Percentiles rank a stretch among this genome's conserved stretches.
These are phyloP conservation scores for Itoplectis maculator DNA, from an alignment of 2,888 invertebrate species.

Conservation along the genomic window DNA sequence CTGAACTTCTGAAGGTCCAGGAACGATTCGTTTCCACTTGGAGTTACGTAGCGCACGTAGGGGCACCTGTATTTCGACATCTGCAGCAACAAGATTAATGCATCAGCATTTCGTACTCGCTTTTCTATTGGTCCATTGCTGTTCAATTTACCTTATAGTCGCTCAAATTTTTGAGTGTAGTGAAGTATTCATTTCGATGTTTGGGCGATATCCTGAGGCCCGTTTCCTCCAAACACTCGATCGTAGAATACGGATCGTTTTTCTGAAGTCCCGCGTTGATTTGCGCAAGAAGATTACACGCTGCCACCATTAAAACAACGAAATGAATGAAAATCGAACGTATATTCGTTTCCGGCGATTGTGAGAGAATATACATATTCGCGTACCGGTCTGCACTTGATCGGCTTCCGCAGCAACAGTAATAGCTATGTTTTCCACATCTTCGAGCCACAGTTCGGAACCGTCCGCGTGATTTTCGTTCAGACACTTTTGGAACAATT, in stretches of 20 bases:
- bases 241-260: constrained; percentile 73
- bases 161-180: constrained; percentile 72
- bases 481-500: constrained; percentile 85
- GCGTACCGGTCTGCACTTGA: constrained; percentile 85
- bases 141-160: constrained; percentile 52
- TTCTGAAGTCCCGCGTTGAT: constrained; percentile 77
- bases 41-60: constrained; percentile 76
- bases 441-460: constrained; percentile 87
- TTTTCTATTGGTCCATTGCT: not conserved
- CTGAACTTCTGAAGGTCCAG: constrained; percentile 76
- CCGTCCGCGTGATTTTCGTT: constrained; percentile 85
- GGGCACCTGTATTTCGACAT: constrained; percentile 72
- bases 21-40: constrained; percentile 75
- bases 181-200: constrained; percentile 73
- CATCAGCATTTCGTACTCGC: not conserved
- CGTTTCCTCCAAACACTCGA: constrained; percentile 74
- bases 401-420: constrained; percentile 85
- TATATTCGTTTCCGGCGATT: not conserved
- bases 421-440: constrained; percentile 85
- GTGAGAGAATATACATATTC: constrained; percentile 57
- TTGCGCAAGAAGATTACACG: constrained; percentile 74
- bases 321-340: not conserved
- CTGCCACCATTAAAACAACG: constrained; percentile 68
- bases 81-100: constrained; percentile 61
- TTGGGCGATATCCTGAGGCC: constrained; percentile 73